phyloP scores from a whole-genome alignment of 2,113 vertebrate species.

The Phoenicopterus ruber region DNA sequence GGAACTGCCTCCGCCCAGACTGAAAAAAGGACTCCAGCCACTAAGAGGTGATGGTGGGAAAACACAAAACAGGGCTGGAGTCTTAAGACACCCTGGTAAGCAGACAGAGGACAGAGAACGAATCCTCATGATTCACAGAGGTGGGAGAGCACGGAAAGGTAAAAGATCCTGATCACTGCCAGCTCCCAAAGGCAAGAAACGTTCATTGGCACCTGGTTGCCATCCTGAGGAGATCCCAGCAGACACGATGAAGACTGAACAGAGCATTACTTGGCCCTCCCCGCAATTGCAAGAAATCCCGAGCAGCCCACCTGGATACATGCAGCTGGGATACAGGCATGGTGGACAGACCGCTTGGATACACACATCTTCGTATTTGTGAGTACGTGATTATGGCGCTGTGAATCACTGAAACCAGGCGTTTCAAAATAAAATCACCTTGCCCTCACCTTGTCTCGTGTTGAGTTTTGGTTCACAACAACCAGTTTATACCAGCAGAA shows the following conservation, averaged over 20 bases:
- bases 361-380: not conserved
- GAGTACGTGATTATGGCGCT: not conserved
- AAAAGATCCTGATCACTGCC: not conserved
- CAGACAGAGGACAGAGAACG: not conserved
- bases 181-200: not conserved
- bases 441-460: not conserved
- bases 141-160: not conserved
- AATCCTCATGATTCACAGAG: not conserved
- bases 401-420: not conserved
- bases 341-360: not conserved
- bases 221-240: not conserved
- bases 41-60: not conserved
- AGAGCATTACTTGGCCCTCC: not conserved
- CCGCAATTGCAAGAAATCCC: not conserved
- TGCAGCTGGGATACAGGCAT: not conserved
- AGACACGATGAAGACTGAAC: fast-evolving
- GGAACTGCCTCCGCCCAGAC: not conserved
- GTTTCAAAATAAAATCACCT: not conserved
- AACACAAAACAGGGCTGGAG: not conserved
- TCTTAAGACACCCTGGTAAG: not conserved
- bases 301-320: not conserved
- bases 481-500: not conserved
- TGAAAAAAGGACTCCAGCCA: not conserved
- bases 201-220: not conserved
- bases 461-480: not conserved